Base-by-base conservation (phyloP, 1,140 invertebrate genomes). In the Globodera ellingtonae region DNA sequence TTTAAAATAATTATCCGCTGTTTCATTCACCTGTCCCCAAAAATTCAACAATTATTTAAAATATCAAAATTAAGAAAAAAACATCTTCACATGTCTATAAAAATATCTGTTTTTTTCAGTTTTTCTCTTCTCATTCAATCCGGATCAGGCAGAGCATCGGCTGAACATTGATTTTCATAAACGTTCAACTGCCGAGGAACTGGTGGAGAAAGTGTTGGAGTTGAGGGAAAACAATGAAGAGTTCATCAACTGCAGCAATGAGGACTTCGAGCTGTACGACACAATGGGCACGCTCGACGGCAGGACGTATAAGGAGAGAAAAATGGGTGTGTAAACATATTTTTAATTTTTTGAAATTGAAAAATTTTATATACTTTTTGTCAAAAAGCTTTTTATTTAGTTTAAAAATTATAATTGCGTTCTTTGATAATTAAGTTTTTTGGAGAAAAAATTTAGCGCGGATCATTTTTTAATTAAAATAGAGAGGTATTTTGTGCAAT, bases 271-370 rank as follows among this genome's bases (percentile, higher is more conserved):
- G 35, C 69, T 87, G 21, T 89, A 78, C 59, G 95, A 98, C 91
- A 95, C 97, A 18, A 91, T 93, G 78, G 94, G 93, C 24, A 90
- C 91, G 4, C 85, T 88, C n/a, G 91, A 90, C 72, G 87, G 89
- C 50, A 75, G 79, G 35, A 94, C 96, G 89, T 97, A 95, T 89
- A 97, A 97, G 89, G 96, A 97, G 91, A 91, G 95, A 80, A 91
- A 95, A 85, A 92, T 98, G 21, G 94, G 94, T 67, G 91, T 93
- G 59, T 91, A 92, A 24, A 7, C 9, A 18, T 35, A 3, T 35
- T 35, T 35, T 35, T 35, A 35, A 35, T 1, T 35, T 35, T 35
- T 35, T 35, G 1, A 35, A 35, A 35, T 35, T 35, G 35, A 1
- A 35, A 35, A 35, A 0, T 35, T 35, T 35, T 35, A 35, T 35